phyloP scores from a whole-genome alignment of 2,797 vertebrate species.

The Liasis olivaceus region DNA sequence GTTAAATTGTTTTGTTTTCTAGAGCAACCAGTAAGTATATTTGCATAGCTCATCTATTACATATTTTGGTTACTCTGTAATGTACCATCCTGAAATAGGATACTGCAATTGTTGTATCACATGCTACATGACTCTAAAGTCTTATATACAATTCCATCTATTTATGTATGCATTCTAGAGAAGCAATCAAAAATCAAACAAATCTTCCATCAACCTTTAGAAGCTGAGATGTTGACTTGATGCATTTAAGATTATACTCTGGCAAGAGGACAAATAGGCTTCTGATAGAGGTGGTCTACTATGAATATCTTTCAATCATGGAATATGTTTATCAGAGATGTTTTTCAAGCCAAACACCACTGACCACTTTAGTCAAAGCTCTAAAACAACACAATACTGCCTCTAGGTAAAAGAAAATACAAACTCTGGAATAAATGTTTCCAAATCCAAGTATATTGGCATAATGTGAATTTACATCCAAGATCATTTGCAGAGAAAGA shows the following conservation, averaged over 20 bases:
- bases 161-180: not conserved
- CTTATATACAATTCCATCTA: not conserved
- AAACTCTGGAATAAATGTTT: not conserved
- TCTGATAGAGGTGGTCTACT: conserved; percentile 11
- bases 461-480: not conserved
- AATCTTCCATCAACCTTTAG: conserved; percentile 7
- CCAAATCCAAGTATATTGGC: not conserved
- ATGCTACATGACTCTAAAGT: not conserved
- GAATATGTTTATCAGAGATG: not conserved
- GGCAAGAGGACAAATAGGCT: not conserved
- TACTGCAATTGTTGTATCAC: not conserved
- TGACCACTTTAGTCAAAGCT: not conserved
- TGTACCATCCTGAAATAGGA: not conserved
- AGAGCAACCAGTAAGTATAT: not conserved
- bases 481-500: not conserved
- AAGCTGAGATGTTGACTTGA: not conserved
- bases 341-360: not conserved
- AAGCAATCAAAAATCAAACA: not conserved
- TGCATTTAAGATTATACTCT: conserved; percentile 7
- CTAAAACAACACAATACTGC: not conserved
- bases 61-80: not conserved
- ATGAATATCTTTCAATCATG: not conserved
- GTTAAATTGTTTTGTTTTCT: not conserved
- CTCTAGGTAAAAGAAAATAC: not conserved
- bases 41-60: not conserved